Base-by-base conservation (phyloP, 2,797 vertebrate species). In the Huso huso region DNA sequence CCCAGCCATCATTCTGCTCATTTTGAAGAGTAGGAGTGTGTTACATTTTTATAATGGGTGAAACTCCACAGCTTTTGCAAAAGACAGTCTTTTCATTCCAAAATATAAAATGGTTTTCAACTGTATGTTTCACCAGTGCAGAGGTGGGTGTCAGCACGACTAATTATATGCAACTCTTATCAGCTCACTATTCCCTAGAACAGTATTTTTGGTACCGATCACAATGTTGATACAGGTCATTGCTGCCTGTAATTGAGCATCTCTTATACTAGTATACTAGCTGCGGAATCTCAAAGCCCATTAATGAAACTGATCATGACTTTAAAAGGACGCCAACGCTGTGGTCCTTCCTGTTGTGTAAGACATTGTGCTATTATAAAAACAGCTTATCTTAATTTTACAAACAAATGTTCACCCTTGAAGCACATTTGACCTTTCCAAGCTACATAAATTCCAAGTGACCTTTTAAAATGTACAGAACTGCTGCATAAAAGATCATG, bases 81-180 rank as follows among this genome's bases (percentile, higher is more conserved):
- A 18, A 18, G 15, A 18, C 15, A 18, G 15, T 18, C 15, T 18
- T 18, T 18, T 18, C 15, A 18, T 18, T 18, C 15, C 15, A 18
- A 18, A 18, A 18, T 18, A 18, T 18, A 18, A 18, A 18, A 18
- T 18, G 15, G 15, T 18, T 18, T 18, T 18, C 15, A 18, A 18
- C 15, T 18, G 15, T 18, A 18, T 18, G 15, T 18, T 18, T 37
- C 77, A 79, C 70, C 61, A 76, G 66, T 77, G 11, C 75, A 81
- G 78, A 87, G 79, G 83, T 84, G 78, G 77, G 82, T 88, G 84
- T 83, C 83, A 84, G 75, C 79, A 79, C 86, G 82, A 89, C 82
- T 87, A 88, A 88, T 79, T 78, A 83, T 83, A 78, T 78, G 76
- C 79, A 75, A 75, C 72, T 68, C 75, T 83, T 77, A 79, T 87